Base-by-base conservation (phyloP, 2,113 vertebrate species). In the Morone chrysops region DNA sequence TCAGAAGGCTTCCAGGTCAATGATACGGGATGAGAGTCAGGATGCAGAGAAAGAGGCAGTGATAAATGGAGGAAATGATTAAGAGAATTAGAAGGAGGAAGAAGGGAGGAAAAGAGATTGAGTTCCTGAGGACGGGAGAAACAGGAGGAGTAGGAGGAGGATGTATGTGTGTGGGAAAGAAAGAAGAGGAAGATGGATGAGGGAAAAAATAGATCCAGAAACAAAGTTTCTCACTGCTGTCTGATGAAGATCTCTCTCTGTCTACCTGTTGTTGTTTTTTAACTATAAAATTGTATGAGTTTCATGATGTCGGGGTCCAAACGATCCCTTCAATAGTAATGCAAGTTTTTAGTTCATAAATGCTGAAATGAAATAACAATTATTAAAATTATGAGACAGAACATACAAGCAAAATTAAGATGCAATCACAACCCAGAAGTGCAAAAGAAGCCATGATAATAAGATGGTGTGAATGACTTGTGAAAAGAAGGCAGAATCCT, bases 1-100 rank as follows among this genome's bases (percentile, higher is more conserved):
- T 89, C 72, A 9, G 85, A 31, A 90, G 80, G 81, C 86, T 80
- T 66, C 75, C 71, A 63, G 91, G 92, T 92, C 91, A 91, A 22
- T 75, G 43, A 82, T 84, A 67, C 75, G 66, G 77, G 72, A 78
- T 22, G 82, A 81, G 80, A 83, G 83, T 48, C 10, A 75, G 81
- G 78, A 79, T 41, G 74, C 11, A 5, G 59, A 45, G 72, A 71
- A 76, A 80, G 57, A 81, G 73, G 36, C 56, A 78, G 77, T 74
- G 76, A 87, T 71, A 53, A 60, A 77, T 87, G 63, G 73, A 80
- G 65, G 63, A 77, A 73, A 79, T 82, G 17, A 86, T 83, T 36
- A 67, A 78, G 73, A 84, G 70, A 83, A 83, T 87, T 78, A 75
- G 53, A 78, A 56, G 70, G 20, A 51, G 65, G 36, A 43, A 36